Conservation (phyloP, 2,888 invertebrate species). For the Zhengitettix transpicula region DNA sequence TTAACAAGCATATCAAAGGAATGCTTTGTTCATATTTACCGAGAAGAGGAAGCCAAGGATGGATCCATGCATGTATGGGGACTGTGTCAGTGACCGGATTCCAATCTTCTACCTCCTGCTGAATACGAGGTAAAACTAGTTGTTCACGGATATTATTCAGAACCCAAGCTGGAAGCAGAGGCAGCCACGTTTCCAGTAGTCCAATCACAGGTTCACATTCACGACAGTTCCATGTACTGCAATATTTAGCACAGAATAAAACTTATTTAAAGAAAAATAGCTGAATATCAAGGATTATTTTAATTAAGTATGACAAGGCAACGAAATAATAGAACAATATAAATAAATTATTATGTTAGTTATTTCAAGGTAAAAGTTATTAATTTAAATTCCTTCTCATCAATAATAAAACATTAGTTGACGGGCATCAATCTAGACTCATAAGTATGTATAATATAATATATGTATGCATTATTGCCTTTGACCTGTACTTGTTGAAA, state of each 20-base stretch:
- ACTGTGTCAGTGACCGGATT: constrained; percentile 89
- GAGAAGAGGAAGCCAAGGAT: constrained; percentile 86
- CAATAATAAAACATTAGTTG: no score
- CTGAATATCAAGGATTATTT: background rate
- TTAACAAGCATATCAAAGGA: background rate
- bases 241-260: constrained; percentile 15
- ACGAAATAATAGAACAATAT: background rate
- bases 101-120: constrained; percentile 70
- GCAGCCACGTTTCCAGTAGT: constrained; percentile 66
- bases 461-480: no score
- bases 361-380: no score
- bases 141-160: constrained; percentile 67
- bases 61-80: constrained; percentile 92
- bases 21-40: constrained; percentile 29
- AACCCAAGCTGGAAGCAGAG: constrained; percentile 68
- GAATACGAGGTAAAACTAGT: constrained; percentile 51
- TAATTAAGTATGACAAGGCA: no score
- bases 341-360: background rate
- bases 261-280: background rate
- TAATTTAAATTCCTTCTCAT: no score
- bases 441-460: no score
- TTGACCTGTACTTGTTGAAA: no score
- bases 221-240: constrained; percentile 67
- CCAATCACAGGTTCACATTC: constrained; percentile 60
- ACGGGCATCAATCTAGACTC: no score